phyloP scores from a whole-genome alignment of 2,113 vertebrate species.

The Fukomys damarensis region DNA sequence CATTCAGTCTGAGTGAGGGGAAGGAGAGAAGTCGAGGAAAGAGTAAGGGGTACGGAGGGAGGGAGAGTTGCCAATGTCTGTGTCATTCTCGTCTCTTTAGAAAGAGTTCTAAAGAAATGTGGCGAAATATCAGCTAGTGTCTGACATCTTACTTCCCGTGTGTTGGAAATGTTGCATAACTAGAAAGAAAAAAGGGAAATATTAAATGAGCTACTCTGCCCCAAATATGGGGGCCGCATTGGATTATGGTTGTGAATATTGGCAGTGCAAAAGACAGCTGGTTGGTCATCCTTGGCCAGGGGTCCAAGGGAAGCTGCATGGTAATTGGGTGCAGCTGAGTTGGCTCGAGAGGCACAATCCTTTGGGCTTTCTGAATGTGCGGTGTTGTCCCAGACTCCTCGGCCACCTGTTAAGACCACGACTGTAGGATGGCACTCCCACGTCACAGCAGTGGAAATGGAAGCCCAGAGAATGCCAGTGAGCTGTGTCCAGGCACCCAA shows the following conservation, averaged over 20 bases:
- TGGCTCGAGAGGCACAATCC: background rate
- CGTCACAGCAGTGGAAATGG: background rate
- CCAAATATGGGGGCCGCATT: background rate
- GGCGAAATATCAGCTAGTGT: slow-evolving; percentile 27
- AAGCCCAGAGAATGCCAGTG: background rate
- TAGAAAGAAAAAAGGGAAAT: background rate
- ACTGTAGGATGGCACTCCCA: background rate
- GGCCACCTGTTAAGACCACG: background rate
- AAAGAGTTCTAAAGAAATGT: background rate
- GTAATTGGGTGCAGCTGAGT: background rate
- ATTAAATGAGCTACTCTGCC: background rate
- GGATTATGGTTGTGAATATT: background rate
- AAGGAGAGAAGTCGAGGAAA: background rate
- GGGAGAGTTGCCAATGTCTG: background rate
- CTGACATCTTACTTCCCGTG: slow-evolving; percentile 20
- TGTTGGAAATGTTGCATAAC: background rate
- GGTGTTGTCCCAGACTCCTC: background rate
- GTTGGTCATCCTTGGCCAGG: accelerated
- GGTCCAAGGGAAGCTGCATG: background rate
- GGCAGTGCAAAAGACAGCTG: background rate
- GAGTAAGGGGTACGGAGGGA: background rate
- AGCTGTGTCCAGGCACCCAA: too few species aligned
- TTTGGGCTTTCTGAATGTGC: background rate
- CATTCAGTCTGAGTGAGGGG: background rate
- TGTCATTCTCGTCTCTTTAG: background rate